A percentile compares a stretch with the other conserved stretches of the same genome.
These are phyloP conservation scores for Drosophila falleni DNA, from an alignment of 2,888 invertebrate species.

Conservation along the genomic window DNA sequence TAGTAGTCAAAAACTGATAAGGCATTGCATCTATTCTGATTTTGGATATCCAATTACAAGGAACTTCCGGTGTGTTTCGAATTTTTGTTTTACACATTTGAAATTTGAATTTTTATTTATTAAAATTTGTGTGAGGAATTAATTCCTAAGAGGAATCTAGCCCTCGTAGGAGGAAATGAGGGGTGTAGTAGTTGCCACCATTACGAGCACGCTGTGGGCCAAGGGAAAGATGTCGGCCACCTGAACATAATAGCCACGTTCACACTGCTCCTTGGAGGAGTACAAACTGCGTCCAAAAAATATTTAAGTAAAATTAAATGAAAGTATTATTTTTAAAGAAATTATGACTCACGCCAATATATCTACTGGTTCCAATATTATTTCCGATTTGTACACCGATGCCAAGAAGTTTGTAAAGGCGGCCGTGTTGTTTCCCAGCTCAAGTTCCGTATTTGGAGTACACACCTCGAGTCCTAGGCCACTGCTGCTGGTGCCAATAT, in stretches of 20 bases:
- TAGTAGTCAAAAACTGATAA: too few species aligned
- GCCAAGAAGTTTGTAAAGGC: conserved; percentile 85
- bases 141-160: neutral
- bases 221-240: conserved; percentile 87
- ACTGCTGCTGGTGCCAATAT: conserved; percentile 60
- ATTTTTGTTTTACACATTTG: neutral
- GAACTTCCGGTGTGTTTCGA: neutral
- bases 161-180: conserved; percentile 83
- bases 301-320: too few species aligned
- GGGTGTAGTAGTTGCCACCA: conserved; percentile 88
- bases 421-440: conserved; percentile 84
- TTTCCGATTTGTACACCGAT: conserved; percentile 85
- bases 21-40: neutral
- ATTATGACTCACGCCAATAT: conserved; percentile 86
- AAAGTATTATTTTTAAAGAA: neutral
- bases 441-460: conserved; percentile 70
- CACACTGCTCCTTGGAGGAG: conserved; percentile 86
- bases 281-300: conserved; percentile 85
- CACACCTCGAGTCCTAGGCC: conserved; percentile 61
- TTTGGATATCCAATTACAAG: neutral
- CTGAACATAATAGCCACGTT: conserved; percentile 87
- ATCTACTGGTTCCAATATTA: conserved; percentile 86
- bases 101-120: neutral
- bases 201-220: conserved; percentile 87
- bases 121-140: neutral